Conservation (phyloP, 2,888 invertebrate species). For the Rhabditoides inermis region DNA sequence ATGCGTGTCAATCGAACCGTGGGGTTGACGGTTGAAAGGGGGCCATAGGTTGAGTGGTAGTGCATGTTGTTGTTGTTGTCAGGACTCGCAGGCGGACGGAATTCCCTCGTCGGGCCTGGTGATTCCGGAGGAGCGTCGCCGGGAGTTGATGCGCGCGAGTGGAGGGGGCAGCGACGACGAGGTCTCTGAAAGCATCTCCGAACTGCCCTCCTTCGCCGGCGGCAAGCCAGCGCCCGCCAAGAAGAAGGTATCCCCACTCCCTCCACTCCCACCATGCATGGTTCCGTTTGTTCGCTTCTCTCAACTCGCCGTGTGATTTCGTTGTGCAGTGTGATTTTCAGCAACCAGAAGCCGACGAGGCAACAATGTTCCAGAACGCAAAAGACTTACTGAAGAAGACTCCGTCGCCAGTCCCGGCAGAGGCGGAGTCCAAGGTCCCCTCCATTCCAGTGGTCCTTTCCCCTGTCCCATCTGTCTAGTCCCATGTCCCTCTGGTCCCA, state of each 20-base stretch:
- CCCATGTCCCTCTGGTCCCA: background rate
- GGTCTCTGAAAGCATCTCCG: constrained; percentile 50
- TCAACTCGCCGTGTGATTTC: too few species aligned
- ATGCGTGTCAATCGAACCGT: too few species aligned
- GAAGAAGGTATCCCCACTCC: constrained; percentile 1
- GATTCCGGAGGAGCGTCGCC: constrained; percentile 46
- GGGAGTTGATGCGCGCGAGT: constrained; percentile 38
- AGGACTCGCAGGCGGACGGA: constrained; percentile 40
- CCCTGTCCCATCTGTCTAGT: background rate
- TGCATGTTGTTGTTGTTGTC: too few species aligned
- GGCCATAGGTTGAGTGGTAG: too few species aligned
- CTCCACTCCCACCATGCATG: too few species aligned
- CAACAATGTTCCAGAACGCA: constrained; percentile 14
- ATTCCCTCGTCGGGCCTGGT: constrained; percentile 45
- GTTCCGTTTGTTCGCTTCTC: too few species aligned
- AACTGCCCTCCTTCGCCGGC: constrained; percentile 46
- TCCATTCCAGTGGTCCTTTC: background rate
- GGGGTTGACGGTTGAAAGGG: too few species aligned
- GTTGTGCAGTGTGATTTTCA: too few species aligned
- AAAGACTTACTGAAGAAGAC: constrained; percentile 16
- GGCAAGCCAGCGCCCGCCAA: constrained; percentile 11
- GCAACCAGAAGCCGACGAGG: constrained; percentile 5
- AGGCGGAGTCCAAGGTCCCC: constrained; percentile 7
- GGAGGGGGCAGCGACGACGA: constrained; percentile 39
- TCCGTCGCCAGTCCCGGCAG: too few species aligned